Evolutionary conservation across 2,888 invertebrate genomes (phyloP).

Genomic region (Temnothorax rugatulus): DNA sequence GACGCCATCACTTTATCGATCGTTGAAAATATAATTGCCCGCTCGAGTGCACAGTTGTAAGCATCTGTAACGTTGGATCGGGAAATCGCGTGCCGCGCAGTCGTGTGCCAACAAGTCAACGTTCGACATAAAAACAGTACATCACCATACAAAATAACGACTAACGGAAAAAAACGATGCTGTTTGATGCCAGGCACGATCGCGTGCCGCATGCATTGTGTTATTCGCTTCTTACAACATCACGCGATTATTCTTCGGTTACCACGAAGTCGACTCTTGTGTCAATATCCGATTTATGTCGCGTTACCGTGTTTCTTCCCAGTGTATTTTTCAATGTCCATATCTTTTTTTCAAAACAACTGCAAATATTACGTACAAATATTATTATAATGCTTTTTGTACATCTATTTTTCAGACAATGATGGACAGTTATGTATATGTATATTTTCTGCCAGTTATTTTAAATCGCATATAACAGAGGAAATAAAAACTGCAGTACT

Average conservation of each 20-base stretch:
- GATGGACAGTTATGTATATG: neutral
- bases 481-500: neutral
- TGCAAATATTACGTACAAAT: neutral
- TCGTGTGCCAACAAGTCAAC: constrained; percentile 41
- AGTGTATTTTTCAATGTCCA: neutral
- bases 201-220: constrained; percentile 46
- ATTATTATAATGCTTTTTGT: neutral
- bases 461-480: neutral
- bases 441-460: neutral
- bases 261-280: constrained; percentile 23
- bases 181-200: constrained; percentile 40
- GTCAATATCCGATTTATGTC: constrained; percentile 34
- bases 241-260: constrained; percentile 39
- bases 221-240: constrained; percentile 22
- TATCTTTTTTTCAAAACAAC: neutral
- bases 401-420: neutral
- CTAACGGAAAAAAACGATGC: constrained; percentile 42
- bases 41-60: constrained; percentile 59
- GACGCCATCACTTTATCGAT: constrained; percentile 66
- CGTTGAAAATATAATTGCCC: constrained; percentile 70
- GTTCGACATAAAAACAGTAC: constrained; percentile 38
- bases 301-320: neutral
- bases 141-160: constrained; percentile 33
- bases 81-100: constrained; percentile 49
- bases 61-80: constrained; percentile 42